phyloP scores from a whole-genome alignment of 1,140 invertebrate genomes.

The Pseudomyrmex flavicornis region DNA sequence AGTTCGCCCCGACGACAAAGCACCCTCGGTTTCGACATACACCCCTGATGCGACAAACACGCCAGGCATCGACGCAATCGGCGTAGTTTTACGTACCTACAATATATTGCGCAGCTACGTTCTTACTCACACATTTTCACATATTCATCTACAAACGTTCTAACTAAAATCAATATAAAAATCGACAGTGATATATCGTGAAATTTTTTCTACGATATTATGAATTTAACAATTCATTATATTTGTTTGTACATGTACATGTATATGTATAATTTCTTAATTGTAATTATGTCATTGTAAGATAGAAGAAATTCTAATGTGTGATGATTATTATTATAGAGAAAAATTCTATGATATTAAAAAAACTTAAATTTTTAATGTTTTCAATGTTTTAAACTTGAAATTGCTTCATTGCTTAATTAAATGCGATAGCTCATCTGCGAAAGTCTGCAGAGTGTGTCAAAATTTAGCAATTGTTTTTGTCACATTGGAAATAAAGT shows the following conservation, averaged over 20 bases:
- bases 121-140: not conserved
- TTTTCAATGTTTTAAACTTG: too few species aligned
- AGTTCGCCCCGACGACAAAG: constrained; percentile 46
- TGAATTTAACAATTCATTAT: not conserved
- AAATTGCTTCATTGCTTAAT: not conserved
- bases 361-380: too few species aligned
- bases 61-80: constrained; percentile 79
- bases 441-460: too few species aligned
- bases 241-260: not conserved
- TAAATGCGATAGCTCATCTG: not conserved
- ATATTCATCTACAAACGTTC: not conserved
- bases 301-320: too few species aligned
- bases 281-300: too few species aligned
- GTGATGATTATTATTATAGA: too few species aligned
- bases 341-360: too few species aligned
- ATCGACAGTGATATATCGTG: not conserved
- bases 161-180: not conserved
- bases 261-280: not conserved
- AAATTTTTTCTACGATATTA: not conserved
- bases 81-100: constrained; percentile 35
- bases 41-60: constrained; percentile 78
- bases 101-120: constrained; percentile 5
- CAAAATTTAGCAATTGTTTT: not conserved
- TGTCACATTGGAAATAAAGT: not conserved
- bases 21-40: constrained; percentile 70